Conservation (phyloP, 64 coral and sea anemone species). For the Montipora sp. region DNA sequence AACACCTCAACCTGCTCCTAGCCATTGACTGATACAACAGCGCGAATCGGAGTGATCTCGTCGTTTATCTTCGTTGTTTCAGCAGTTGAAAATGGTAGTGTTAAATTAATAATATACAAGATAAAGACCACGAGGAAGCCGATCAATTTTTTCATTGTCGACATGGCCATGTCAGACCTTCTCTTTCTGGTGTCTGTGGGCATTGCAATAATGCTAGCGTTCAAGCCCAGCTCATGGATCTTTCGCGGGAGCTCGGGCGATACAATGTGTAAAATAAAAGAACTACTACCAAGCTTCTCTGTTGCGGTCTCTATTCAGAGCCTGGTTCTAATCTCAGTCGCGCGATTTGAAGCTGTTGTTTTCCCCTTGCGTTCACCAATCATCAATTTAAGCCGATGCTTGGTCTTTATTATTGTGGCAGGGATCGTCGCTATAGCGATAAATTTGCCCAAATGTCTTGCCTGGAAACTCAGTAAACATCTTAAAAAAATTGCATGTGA, state of each 20-base stretch:
- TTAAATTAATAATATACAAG: neutral
- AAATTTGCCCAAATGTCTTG: neutral
- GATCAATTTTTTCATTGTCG: too few relatives aligned
- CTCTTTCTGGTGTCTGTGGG: neutral
- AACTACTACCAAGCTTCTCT: neutral
- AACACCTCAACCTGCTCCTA: neutral
- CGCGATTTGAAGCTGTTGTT: neutral
- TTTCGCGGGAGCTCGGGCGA: neutral
- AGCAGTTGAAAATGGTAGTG: neutral
- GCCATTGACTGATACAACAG: neutral
- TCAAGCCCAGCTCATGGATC: neutral
- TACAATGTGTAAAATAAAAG: neutral
- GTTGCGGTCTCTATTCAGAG: neutral
- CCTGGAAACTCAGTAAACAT: neutral
- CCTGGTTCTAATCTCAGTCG: neutral
- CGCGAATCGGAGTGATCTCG: neutral
- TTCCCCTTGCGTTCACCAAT: neutral
- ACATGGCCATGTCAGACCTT: neutral
- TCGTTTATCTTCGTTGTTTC: neutral
- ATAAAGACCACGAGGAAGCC: neutral
- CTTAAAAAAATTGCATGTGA: neutral
- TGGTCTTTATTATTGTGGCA: neutral
- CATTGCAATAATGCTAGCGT: neutral
- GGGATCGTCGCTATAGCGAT: neutral
- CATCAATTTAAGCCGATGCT: neutral